Conservation (phyloP, 1,140 invertebrate genomes). For the Drosophila nigrodunni region DNA sequence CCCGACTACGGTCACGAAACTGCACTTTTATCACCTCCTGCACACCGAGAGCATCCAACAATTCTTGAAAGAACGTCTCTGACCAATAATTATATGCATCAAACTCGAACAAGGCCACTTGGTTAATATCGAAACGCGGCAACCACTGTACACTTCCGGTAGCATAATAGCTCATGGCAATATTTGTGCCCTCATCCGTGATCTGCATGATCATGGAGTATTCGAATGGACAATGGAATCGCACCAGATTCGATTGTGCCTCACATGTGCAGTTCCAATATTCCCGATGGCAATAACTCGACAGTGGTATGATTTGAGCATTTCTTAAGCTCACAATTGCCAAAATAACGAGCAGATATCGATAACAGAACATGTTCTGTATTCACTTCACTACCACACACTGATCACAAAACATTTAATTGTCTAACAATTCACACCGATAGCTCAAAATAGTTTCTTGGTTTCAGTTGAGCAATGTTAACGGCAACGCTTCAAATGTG, state of each 20-base stretch:
- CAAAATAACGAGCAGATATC: conserved; percentile 35
- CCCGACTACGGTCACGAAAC: conserved; percentile 57
- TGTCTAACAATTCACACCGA: neutral
- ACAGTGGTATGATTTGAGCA: conserved; percentile 62
- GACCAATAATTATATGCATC: conserved; percentile 68
- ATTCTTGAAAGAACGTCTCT: conserved; percentile 46
- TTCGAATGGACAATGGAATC: conserved; percentile 56
- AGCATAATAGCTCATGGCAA: conserved; percentile 68
- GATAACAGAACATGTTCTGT: conserved; percentile 44
- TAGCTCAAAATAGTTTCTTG: neutral
- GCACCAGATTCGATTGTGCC: conserved; percentile 63
- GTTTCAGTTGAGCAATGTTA: neutral
- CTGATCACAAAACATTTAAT: conserved; percentile 41
- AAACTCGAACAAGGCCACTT: conserved; percentile 62
- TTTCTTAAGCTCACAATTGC: conserved; percentile 1
- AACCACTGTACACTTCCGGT: conserved; percentile 33
- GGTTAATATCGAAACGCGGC: conserved; percentile 53
- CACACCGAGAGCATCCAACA: conserved; percentile 50
- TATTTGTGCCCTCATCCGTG: conserved; percentile 50
- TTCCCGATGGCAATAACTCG: conserved; percentile 53
- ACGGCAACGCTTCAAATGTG: conserved; percentile 45
- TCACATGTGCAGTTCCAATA: conserved; percentile 51
- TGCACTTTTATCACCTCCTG: conserved; percentile 43
- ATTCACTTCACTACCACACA: conserved; percentile 4
- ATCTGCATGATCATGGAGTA: conserved; percentile 70